Conservation (phyloP, 1,140 invertebrate species). For the Drosophila sp. region DNA sequence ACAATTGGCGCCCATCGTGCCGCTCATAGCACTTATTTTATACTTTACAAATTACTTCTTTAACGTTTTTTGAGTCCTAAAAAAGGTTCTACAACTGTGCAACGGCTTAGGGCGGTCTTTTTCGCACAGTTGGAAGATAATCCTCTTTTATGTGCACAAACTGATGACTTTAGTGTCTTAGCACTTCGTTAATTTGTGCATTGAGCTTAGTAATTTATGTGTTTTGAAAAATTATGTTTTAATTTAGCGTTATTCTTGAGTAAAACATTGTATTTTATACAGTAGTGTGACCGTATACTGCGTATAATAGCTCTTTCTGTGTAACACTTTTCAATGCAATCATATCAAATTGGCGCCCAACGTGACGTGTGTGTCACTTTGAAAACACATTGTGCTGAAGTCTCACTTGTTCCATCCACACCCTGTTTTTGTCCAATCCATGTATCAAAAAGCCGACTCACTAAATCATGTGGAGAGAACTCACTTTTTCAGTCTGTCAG, state of each 20-base stretch:
- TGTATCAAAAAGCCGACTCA: neutral
- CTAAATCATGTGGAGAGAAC: conserved; percentile 17
- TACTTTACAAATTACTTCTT: neutral
- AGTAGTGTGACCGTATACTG: no score
- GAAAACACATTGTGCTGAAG: neutral
- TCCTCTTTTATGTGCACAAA: neutral
- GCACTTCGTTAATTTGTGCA: no score
- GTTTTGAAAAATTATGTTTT: no score
- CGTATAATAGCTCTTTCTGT: no score
- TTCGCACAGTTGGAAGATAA: neutral
- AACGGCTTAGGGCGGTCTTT: neutral
- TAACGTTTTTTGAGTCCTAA: neutral
- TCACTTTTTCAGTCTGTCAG: conserved; percentile 21
- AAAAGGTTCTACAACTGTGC: neutral
- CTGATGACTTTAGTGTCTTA: neutral
- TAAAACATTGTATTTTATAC: no score
- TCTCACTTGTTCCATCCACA: neutral
- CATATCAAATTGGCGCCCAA: neutral
- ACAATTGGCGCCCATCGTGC: neutral
- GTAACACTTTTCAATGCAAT: neutral
- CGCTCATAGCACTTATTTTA: neutral
- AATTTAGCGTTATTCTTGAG: no score
- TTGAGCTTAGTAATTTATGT: no score
- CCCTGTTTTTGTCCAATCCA: neutral
- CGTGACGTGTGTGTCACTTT: neutral